These are phyloP conservation scores for Neocloeon triangulifer DNA, from an alignment of 1,140 invertebrate genomes.

Conservation along the genomic window DNA sequence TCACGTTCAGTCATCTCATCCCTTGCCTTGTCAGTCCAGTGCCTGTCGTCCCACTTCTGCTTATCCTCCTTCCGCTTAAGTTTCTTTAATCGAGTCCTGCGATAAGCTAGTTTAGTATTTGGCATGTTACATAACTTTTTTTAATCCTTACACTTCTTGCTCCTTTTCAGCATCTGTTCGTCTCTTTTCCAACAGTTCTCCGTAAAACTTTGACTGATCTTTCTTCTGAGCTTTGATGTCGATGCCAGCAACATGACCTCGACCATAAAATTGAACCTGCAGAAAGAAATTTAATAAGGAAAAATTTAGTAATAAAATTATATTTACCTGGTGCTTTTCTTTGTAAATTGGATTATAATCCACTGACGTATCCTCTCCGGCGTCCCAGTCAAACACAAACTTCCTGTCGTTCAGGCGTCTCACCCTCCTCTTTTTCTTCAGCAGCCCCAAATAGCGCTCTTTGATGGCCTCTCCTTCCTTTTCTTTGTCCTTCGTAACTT, in stretches of 20 bases:
- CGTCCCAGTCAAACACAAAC: constrained; percentile 99
- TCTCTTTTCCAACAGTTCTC: constrained; percentile 81
- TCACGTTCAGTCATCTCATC: constrained; percentile 97
- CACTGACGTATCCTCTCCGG: constrained; percentile 88
- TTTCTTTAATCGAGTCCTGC: constrained; percentile 67
- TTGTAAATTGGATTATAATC: constrained; percentile 97
- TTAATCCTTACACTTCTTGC: constrained; percentile 63
- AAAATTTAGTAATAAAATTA: constrained; percentile 1
- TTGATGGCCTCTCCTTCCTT: constrained; percentile 81
- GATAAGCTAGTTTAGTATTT: not conserved
- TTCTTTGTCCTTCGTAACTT: constrained; percentile 53
- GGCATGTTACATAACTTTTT: too few species aligned
- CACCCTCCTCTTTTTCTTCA: constrained; percentile 84
- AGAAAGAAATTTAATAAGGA: too few species aligned
- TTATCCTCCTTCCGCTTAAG: constrained; percentile 92
- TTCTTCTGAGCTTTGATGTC: constrained; percentile 95
- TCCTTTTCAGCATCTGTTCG: constrained; percentile 93
- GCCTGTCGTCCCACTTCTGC: constrained; percentile 95
- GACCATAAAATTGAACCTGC: constrained; percentile 80
- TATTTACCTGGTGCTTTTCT: constrained; percentile 62
- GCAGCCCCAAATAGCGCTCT: constrained; percentile 81
- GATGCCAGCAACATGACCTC: constrained; percentile 94
- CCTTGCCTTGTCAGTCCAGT: constrained; percentile 90
- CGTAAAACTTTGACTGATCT: constrained; percentile 96
- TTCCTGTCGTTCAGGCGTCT: constrained; percentile 90